These are phyloP conservation scores for Homalodisca vitripennis DNA, from an alignment of 1,140 invertebrate genomes.

Conservation along the genomic window DNA sequence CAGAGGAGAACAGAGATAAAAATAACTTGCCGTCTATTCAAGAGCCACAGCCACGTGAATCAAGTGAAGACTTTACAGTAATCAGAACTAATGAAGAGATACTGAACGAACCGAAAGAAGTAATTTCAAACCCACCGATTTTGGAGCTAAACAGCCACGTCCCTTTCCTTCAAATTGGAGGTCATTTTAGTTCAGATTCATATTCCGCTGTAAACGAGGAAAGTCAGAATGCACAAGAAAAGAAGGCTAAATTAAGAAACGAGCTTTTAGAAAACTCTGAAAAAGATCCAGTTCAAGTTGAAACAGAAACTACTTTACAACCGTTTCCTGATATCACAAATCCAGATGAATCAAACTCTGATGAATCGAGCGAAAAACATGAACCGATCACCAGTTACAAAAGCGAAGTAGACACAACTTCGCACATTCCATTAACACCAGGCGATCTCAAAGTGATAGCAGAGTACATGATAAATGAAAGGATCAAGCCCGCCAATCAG, in stretches of 20 bases:
- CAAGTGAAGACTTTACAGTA: neutral
- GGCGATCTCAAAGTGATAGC: slow-evolving; percentile 35
- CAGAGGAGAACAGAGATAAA: too few species aligned
- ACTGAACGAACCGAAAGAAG: too few species aligned
- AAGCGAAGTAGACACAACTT: neutral
- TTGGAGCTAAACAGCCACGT: slow-evolving; percentile 25
- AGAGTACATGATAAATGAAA: slow-evolving; percentile 34
- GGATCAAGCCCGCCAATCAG: slow-evolving; percentile 19
- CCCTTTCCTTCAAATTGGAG: slow-evolving; percentile 24
- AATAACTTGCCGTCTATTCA: too few species aligned
- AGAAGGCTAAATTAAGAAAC: neutral
- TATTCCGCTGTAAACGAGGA: neutral
- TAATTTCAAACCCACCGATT: slow-evolving; percentile 13
- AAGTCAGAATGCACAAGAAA: neutral
- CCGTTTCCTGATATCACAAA: neutral
- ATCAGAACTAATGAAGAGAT: too few species aligned
- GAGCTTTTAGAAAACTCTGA: neutral
- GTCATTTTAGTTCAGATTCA: slow-evolving; percentile 4
- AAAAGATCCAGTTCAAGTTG: neutral
- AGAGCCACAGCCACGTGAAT: neutral
- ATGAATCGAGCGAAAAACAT: neutral
- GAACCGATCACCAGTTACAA: neutral
- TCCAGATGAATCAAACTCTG: neutral
- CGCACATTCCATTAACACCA: slow-evolving; percentile 31
- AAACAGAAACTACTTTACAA: neutral